These are phyloP conservation scores for Myotis planiceps DNA, from an alignment of 2,797 vertebrate genomes.

Conservation along the genomic window DNA sequence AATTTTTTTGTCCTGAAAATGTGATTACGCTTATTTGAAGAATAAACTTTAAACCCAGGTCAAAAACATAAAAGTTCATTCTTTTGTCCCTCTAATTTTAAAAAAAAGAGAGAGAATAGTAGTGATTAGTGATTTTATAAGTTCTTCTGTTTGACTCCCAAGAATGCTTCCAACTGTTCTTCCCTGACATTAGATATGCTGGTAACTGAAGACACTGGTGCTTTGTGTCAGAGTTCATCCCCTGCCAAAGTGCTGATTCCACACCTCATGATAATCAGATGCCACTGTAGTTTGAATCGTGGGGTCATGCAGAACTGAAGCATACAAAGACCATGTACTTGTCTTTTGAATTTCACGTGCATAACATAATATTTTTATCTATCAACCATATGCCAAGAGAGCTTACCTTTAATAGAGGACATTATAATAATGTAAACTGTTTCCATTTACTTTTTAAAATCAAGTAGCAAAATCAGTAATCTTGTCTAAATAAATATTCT, in stretches of 20 bases:
- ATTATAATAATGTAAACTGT: neutral
- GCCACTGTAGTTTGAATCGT: constrained; percentile 43
- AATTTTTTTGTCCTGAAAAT: neutral
- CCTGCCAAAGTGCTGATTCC: constrained; percentile 41
- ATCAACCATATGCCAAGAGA: neutral
- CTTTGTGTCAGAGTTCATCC: constrained; percentile 73
- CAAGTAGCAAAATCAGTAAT: neutral
- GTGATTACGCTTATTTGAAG: constrained; percentile 58
- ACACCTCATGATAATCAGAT: constrained; percentile 81
- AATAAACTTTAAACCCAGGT: constrained; percentile 47
- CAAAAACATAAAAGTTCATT: constrained; percentile 66
- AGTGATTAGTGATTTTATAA: constrained; percentile 61
- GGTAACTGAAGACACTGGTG: constrained; percentile 77
- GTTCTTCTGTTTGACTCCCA: constrained; percentile 71
- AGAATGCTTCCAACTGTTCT: constrained; percentile 70
- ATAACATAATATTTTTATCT: neutral
- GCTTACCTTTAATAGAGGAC: neutral
- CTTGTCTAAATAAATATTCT: neutral
- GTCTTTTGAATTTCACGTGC: neutral
- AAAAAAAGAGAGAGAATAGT: constrained; percentile 52
- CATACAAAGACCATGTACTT: neutral
- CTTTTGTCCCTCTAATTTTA: constrained; percentile 72
- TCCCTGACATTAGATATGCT: constrained; percentile 72
- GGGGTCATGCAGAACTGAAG: constrained; percentile 40
- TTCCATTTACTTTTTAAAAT: constrained; percentile 41